Evolutionary conservation across 1,140 invertebrate genomes (phyloP).

Genomic region (Heliconius hermathena): DNA sequence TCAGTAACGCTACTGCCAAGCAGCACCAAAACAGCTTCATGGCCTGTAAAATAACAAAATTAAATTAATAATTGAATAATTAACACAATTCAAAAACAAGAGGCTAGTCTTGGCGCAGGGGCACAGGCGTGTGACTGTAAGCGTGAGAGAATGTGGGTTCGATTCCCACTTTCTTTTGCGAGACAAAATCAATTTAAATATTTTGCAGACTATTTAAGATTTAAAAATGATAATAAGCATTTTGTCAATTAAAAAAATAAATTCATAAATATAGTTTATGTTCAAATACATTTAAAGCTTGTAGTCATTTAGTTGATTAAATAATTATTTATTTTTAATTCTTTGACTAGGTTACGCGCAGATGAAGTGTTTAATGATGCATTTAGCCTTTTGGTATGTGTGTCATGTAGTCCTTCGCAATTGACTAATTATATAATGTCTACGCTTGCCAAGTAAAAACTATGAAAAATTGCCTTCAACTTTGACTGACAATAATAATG

Average conservation of each 20-base stretch:
- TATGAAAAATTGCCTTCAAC: not conserved
- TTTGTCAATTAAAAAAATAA: too few species aligned
- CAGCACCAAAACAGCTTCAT: constrained; percentile 67
- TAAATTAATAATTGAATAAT: not conserved
- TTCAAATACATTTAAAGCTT: not conserved
- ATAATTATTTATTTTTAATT: not conserved
- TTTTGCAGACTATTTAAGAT: too few species aligned
- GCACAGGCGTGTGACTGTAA: too few species aligned
- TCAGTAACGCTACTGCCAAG: constrained; percentile 47
- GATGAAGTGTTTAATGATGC: constrained; percentile 27
- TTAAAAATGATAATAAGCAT: not conserved
- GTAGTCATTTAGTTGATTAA: not conserved
- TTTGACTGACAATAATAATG: not conserved
- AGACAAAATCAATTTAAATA: too few species aligned
- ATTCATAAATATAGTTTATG: too few species aligned
- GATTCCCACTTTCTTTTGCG: too few species aligned
- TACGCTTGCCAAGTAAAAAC: not conserved
- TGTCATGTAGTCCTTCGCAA: not conserved
- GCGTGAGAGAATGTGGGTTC: too few species aligned
- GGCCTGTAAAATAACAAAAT: constrained; percentile 57
- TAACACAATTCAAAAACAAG: not conserved
- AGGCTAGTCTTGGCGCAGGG: too few species aligned
- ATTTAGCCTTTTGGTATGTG: constrained; percentile 21
- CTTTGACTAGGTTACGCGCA: not conserved
- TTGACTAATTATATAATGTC: not conserved